phyloP scores from a whole-genome alignment of 2,797 vertebrate species.

The Denticeps clupeoides region DNA sequence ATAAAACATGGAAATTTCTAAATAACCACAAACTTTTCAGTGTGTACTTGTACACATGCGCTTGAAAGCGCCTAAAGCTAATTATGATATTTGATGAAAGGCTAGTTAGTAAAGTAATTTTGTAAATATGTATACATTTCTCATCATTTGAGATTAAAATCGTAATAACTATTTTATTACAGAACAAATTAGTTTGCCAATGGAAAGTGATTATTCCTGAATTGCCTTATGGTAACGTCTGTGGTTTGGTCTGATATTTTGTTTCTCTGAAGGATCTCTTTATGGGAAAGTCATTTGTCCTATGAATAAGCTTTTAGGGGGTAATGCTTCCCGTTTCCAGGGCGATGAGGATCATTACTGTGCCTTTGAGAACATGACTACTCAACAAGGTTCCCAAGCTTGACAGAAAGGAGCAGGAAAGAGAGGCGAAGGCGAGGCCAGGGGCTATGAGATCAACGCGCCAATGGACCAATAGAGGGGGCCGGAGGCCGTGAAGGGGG shows the following conservation, averaged over 20 bases:
- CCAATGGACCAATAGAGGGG: not conserved
- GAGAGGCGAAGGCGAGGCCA: slow-evolving; percentile 18
- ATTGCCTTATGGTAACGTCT: not conserved
- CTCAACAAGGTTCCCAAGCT: slow-evolving; percentile 45
- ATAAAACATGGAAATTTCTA: too few relatives aligned
- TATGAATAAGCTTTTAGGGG: not conserved
- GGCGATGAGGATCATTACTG: slow-evolving; percentile 33
- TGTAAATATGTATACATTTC: too few relatives aligned
- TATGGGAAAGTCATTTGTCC: not conserved
- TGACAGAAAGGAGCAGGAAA: slow-evolving; percentile 17
- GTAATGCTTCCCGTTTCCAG: slow-evolving; percentile 24
- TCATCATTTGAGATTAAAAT: too few relatives aligned
- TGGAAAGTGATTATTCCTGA: too few relatives aligned
- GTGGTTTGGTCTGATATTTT: not conserved
- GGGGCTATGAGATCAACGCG: slow-evolving; percentile 2
- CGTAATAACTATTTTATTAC: too few relatives aligned
- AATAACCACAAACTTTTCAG: too few relatives aligned
- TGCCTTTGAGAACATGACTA: slow-evolving; percentile 35
- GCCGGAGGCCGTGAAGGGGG: not conserved
- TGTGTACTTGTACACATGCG: too few relatives aligned
- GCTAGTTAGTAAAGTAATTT: too few relatives aligned
- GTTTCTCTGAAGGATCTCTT: not conserved
- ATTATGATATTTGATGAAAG: too few relatives aligned
- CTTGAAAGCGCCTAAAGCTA: too few relatives aligned
- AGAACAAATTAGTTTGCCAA: too few relatives aligned